Conservation (phyloP, 92 coral and sea anemone species). For the Isaurus tuberculatus region DNA sequence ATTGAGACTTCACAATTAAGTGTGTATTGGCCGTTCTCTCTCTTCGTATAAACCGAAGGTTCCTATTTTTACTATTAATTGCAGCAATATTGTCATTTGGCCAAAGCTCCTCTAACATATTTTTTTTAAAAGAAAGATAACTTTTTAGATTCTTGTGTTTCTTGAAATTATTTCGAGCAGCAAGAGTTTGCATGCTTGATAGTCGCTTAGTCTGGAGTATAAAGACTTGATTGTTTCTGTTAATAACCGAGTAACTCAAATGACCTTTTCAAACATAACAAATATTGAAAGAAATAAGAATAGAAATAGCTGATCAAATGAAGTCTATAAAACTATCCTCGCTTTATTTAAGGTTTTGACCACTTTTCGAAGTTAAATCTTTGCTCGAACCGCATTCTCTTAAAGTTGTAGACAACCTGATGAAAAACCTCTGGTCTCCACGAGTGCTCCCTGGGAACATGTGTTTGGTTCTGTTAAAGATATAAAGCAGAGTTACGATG, state of each 20-base stretch:
- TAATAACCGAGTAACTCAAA: not conserved
- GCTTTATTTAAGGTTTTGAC: not conserved
- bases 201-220: slow-evolving; percentile 6
- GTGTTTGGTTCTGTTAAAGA: not conserved
- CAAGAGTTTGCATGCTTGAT: not conserved
- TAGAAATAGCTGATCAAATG: not conserved
- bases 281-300: not conserved
- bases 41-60: not conserved
- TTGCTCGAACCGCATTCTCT: slow-evolving; percentile 4
- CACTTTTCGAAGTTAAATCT: not conserved
- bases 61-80: not conserved
- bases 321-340: not conserved
- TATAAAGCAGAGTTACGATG: not conserved
- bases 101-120: not conserved
- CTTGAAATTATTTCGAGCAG: not conserved
- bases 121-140: not conserved
- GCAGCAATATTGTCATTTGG: not conserved
- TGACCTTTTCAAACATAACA: not conserved
- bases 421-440: slow-evolving; percentile 15
- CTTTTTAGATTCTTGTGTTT: not conserved
- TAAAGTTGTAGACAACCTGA: not conserved
- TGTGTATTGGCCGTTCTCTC: not conserved
- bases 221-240: slow-evolving; percentile 36
- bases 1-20: not conserved
- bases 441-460: slow-evolving; percentile 7